Conservation (phyloP, 2,797 vertebrate genomes). For the Phoeniculus purpureus region DNA sequence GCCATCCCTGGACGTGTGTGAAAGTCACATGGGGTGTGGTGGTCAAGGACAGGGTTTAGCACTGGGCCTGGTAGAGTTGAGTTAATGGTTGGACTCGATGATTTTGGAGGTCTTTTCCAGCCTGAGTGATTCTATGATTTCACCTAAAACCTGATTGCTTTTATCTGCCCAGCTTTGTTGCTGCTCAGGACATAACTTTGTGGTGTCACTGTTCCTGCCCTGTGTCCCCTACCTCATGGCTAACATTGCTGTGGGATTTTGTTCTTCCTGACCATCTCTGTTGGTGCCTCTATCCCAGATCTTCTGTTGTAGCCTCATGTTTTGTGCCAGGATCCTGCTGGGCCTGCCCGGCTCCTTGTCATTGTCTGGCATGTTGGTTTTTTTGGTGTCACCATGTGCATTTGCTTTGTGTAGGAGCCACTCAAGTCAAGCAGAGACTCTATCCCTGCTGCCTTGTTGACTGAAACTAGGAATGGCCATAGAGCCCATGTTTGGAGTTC, state of each 20-base stretch:
- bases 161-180: neutral
- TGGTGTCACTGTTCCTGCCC: neutral
- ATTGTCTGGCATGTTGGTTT: neutral
- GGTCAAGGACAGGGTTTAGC: no score
- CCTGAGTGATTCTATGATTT: neutral
- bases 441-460: neutral
- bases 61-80: no score
- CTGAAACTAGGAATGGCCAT: neutral
- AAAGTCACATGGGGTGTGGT: no score
- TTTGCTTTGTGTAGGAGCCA: neutral
- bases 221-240: rapidly evolving
- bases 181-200: neutral
- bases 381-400: neutral
- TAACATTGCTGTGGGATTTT: neutral
- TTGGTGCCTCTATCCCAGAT: neutral
- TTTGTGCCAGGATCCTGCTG: neutral
- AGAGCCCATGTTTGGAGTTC: rapidly evolving
- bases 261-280: neutral
- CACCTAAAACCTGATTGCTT: neutral
- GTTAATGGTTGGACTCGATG: no score
- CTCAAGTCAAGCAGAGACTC: neutral
- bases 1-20: no score
- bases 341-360: neutral
- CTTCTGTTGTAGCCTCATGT: neutral
- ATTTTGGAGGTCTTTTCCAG: no score